These are phyloP conservation scores for Canis aureus DNA, from an alignment of 2,113 vertebrate genomes.

Conservation along the genomic window DNA sequence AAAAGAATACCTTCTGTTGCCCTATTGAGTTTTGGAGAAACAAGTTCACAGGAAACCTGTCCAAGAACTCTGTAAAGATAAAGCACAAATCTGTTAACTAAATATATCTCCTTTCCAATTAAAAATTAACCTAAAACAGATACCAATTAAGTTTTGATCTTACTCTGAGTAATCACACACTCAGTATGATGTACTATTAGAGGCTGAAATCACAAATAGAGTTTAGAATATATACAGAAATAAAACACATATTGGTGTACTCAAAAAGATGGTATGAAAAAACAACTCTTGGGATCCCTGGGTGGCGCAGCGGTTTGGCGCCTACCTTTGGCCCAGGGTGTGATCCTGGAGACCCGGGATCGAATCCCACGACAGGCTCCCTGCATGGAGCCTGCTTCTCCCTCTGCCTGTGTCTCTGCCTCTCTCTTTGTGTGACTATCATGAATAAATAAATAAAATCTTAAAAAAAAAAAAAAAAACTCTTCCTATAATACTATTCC, in stretches of 20 bases:
- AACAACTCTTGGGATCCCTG: not conserved
- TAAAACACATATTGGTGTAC: not conserved
- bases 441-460: no score
- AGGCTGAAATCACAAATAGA: not conserved
- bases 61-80: conserved; percentile 92
- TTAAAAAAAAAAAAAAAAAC: no score
- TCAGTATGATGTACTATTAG: not conserved
- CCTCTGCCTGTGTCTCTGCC: no score
- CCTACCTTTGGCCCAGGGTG: no score
- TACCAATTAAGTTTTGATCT: not conserved
- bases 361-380: no score
- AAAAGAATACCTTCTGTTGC: conserved; percentile 97
- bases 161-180: not conserved
- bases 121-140: not conserved
- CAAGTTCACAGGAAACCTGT: conserved; percentile 97
- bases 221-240: not conserved
- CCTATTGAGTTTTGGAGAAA: conserved; percentile 94
- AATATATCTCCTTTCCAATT: conserved; percentile 21
- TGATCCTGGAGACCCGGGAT: no score
- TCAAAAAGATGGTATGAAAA: not conserved
- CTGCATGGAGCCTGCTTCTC: no score
- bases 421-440: no score
- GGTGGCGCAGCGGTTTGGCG: no score
- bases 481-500: no score
- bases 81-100: not conserved